Base-by-base conservation (phyloP, 2,113 vertebrate species). In the Cairina moschata region DNA sequence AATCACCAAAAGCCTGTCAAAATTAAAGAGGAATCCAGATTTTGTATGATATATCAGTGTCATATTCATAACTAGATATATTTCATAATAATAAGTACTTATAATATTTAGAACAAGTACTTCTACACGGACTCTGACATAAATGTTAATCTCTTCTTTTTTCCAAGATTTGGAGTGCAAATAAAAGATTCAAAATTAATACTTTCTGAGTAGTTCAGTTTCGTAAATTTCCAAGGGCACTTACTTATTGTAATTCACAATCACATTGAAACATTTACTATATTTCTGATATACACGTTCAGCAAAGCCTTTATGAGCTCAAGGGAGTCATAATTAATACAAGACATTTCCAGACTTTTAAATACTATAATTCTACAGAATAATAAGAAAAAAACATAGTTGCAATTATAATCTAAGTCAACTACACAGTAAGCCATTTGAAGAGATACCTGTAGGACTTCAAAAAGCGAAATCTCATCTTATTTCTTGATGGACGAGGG, bases 391-490 rank as follows among this genome's bases (percentile, higher is more conserved):
- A 2, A 91, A 11, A 9, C 55, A 69, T 48, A 82, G 38, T 29
- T 79, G 65, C 29, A 83, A 23, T 26, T 75, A 67, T 23, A 83
- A 85, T 40, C 31, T 88, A 56, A 29, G 18, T 65, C 38, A 74
- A 81, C 69, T 74, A 56, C 32, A 83, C 34, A 0, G 0, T 29
- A 67, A 77, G 25, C 34, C 91, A 89, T 36, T n/a, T 95, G 71
- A 71, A 90, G 26, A 73, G 60, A 75, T 99, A 99, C 98, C 98
- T 99, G 98, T 98, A 99, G 48, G 98, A 99, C 93, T 99, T 99
- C 78, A 98, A 97, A 94, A 99, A 98, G 52, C 96, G 97, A 65
- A 98, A 97, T 95, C 98, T 98, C 93, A 98, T 97, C 94, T 97
- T 98, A 94, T 97, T 97, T 96, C 96, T 98, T 88, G 97, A 88